Conservation (phyloP, 2,113 vertebrate species). For the Microcebus murinus region DNA sequence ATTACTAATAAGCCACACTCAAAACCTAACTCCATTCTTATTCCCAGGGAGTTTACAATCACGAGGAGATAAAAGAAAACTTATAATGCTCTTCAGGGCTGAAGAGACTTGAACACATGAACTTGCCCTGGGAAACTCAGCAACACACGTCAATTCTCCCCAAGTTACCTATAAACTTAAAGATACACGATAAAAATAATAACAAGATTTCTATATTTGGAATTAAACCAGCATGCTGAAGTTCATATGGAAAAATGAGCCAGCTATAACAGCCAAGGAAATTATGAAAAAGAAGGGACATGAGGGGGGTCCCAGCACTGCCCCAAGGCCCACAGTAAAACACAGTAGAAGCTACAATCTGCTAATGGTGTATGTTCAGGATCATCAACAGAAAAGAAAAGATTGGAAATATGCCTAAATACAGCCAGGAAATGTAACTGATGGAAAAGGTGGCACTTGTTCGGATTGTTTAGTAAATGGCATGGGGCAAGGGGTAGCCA, state of each 20-base stretch:
- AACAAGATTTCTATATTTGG: neutral
- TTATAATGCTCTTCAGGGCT: neutral
- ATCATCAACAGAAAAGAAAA: neutral
- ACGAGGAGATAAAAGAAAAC: neutral
- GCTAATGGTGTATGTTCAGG: neutral
- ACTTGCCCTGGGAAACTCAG: neutral
- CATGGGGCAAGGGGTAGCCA: neutral
- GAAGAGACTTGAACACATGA: neutral
- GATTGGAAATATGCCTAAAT: neutral
- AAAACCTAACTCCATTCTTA: neutral
- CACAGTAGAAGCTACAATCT: neutral
- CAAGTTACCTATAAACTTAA: neutral
- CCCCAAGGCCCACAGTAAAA: neutral
- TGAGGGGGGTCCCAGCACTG: no score
- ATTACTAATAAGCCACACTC: neutral
- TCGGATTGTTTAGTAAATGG: neutral
- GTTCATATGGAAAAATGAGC: neutral
- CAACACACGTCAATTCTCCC: neutral
- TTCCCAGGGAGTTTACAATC: neutral
- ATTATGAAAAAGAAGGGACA: neutral
- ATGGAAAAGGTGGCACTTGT: neutral
- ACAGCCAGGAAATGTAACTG: neutral
- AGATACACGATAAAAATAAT: neutral
- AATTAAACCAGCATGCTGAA: slow-evolving; percentile 24
- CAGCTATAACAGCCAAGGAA: neutral